Evolutionary conservation across 1,140 invertebrate species (phyloP).

Genomic region (Tenebrio molitor): DNA sequence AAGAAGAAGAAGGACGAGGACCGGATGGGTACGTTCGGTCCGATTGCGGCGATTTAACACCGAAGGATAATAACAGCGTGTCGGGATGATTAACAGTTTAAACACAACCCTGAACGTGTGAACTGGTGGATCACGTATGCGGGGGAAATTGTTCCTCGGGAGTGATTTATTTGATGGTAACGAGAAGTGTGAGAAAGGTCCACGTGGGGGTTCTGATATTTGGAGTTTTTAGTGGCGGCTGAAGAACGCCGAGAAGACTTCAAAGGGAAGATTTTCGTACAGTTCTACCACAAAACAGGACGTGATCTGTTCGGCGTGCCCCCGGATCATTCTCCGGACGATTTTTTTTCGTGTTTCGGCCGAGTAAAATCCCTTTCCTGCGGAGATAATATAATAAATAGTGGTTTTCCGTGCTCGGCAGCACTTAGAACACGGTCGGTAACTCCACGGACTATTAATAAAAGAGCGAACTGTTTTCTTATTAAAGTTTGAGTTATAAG

Average conservation of each 20-base stretch:
- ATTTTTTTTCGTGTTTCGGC: conserved; percentile 23
- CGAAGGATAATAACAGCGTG: background rate
- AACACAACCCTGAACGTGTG: conserved; percentile 30
- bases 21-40: background rate
- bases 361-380: conserved; percentile 40
- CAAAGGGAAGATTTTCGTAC: too few relatives aligned
- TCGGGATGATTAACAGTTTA: conserved; percentile 30
- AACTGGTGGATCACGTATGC: background rate
- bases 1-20: background rate
- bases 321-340: background rate
- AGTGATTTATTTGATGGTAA: conserved; percentile 29
- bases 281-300: too few relatives aligned
- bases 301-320: too few relatives aligned
- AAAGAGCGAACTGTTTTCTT: conserved; percentile 57
- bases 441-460: conserved; percentile 57
- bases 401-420: conserved; percentile 49
- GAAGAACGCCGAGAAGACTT: too few relatives aligned
- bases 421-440: conserved; percentile 49
- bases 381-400: conserved; percentile 49
- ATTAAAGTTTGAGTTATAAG: conserved; percentile 61
- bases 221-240: background rate
- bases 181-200: conserved; percentile 22
- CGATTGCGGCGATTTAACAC: conserved; percentile 2
- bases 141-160: background rate
- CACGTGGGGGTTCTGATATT: conserved; percentile 3